Percentiles rank a stretch among this genome's conserved stretches.
Conservation (phyloP, 2,113 vertebrate species). For the Chloropsis cyanopogon region DNA sequence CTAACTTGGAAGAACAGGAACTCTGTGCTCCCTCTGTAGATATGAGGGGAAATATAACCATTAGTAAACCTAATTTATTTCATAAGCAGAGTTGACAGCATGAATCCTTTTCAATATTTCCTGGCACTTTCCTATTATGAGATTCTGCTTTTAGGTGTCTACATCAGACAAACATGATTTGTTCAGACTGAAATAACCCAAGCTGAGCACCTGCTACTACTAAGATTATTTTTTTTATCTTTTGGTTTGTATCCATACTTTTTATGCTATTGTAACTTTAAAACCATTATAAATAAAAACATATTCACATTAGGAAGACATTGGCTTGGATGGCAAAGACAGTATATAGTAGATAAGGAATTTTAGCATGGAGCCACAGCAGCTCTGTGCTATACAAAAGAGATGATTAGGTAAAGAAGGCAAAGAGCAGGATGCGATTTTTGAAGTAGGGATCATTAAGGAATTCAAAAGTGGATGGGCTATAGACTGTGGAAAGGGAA, state of each 20-base stretch:
- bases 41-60: conserved; percentile 26
- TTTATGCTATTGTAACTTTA: not conserved
- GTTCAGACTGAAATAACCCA: conserved; percentile 11
- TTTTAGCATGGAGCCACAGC: not conserved
- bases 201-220: conserved; percentile 6
- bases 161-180: conserved; percentile 5
- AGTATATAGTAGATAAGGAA: not conserved
- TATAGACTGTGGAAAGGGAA: not conserved
- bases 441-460: not conserved
- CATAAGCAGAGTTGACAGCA: conserved; percentile 27
- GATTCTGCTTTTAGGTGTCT: conserved; percentile 16
- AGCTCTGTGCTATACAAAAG: not conserved
- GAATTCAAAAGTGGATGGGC: not conserved
- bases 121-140: conserved; percentile 19
- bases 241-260: not conserved
- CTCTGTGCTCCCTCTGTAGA: not conserved
- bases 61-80: conserved; percentile 59
- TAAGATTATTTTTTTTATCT: not conserved
- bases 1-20: conserved; percentile 4
- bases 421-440: not conserved
- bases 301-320: not conserved
- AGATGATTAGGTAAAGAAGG: not conserved
- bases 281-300: conserved; percentile 27
- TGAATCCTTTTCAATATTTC: conserved; percentile 36
- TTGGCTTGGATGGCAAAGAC: not conserved